Percentiles rank a stretch among this genome's conserved stretches.
These are phyloP conservation scores for Scaptomyza reducta DNA, from an alignment of 2,888 invertebrate genomes.

Conservation along the genomic window DNA sequence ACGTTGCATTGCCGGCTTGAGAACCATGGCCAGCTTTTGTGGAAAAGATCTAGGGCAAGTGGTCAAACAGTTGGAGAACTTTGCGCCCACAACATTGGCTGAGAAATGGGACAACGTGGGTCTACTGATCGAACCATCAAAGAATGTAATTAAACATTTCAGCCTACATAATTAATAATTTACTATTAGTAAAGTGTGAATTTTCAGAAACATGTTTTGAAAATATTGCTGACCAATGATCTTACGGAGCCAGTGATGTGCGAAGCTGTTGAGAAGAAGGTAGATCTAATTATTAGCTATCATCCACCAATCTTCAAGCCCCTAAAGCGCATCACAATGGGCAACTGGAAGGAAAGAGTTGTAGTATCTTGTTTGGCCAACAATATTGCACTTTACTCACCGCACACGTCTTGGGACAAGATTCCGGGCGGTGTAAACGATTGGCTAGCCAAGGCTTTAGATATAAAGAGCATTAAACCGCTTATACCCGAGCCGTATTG, in stretches of 20 bases:
- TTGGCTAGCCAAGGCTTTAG: conserved; percentile 89
- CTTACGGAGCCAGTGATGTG: conserved; percentile 93
- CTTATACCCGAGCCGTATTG: conserved; percentile 61
- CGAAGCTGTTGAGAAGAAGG: conserved; percentile 89
- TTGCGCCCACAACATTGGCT: conserved; percentile 89
- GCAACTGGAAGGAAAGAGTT: conserved; percentile 93
- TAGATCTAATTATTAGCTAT: conserved; percentile 94
- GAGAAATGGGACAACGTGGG: conserved; percentile 98
- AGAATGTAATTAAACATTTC: conserved; percentile 67
- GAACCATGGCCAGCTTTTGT: conserved; percentile 47
- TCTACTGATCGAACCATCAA: conserved; percentile 91
- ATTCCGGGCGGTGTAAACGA: conserved; percentile 94
- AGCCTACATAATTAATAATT: background rate
- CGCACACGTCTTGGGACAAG: conserved; percentile 96
- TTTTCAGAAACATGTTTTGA: conserved; percentile 85
- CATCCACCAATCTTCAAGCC: conserved; percentile 97
- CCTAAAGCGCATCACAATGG: conserved; percentile 91
- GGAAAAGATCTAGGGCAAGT: conserved; percentile 81
- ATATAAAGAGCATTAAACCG: conserved; percentile 63
- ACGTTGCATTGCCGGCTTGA: conserved; percentile 28
- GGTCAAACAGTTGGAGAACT: conserved; percentile 87
- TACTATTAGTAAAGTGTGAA: background rate
- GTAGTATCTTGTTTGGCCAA: conserved; percentile 92
- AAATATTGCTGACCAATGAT: conserved; percentile 95
- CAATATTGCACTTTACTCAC: conserved; percentile 95